These are phyloP conservation scores for Troides oblongomaculatus DNA, from an alignment of 2,888 invertebrate species.

Conservation along the genomic window DNA sequence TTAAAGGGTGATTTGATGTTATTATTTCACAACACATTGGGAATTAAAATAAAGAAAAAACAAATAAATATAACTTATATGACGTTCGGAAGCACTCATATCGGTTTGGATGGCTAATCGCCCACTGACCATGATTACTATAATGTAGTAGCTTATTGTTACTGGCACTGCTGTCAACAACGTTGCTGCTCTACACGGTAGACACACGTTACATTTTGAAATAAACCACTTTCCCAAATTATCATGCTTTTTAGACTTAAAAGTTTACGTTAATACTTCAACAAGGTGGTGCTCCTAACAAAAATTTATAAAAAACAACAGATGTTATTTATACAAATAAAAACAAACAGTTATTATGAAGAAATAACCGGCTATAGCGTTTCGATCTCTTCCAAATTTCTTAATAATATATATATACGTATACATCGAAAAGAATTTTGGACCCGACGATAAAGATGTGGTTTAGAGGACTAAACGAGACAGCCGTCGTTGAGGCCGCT, in stretches of 20 bases:
- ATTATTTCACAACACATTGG: constrained; percentile 63
- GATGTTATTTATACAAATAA: constrained; percentile 32
- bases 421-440: constrained; percentile 69
- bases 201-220: constrained; percentile 78
- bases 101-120: constrained; percentile 21
- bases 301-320: constrained; percentile 19
- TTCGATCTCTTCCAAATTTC: constrained; percentile 66
- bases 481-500: constrained; percentile 82
- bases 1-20: constrained; percentile 55
- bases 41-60: constrained; percentile 47
- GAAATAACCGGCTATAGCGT: constrained; percentile 60
- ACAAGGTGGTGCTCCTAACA: constrained; percentile 13
- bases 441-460: constrained; percentile 56
- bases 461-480: constrained; percentile 72
- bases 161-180: constrained; percentile 64
- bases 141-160: constrained; percentile 34
- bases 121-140: constrained; percentile 24
- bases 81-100: constrained; percentile 29
- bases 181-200: constrained; percentile 78
- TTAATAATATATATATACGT: constrained; percentile 68
- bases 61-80: constrained; percentile 39
- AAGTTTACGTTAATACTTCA: constrained; percentile 11
- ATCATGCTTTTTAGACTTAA: constrained; percentile 19
- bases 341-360: constrained; percentile 36
- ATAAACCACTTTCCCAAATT: constrained; percentile 63